These are phyloP conservation scores for Notarius quadriscutis DNA, from an alignment of 2,113 vertebrate genomes.

Conservation along the genomic window DNA sequence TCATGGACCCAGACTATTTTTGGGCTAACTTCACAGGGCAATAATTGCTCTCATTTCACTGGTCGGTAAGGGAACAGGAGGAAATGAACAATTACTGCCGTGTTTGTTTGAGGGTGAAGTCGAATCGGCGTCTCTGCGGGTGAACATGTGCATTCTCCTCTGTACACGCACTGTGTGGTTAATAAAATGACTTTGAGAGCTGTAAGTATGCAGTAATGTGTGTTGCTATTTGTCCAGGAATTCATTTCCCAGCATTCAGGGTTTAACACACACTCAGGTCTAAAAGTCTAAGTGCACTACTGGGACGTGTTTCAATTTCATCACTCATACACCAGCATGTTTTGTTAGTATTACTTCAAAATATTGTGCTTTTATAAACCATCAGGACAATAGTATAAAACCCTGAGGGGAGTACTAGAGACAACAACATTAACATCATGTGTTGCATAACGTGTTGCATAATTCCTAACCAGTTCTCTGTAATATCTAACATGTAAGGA, in stretches of 20 bases:
- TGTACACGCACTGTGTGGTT: constrained; percentile 37
- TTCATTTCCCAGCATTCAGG: neutral
- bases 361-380: neutral
- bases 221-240: constrained; percentile 16
- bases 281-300: neutral
- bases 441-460: neutral
- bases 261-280: neutral
- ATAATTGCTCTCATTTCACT: constrained; percentile 79
- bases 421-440: neutral
- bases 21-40: constrained; percentile 75
- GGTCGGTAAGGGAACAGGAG: constrained; percentile 75
- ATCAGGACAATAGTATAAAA: neutral
- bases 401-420: neutral
- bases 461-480: neutral
- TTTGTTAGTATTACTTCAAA: neutral
- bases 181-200: constrained; percentile 29
- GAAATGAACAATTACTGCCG: constrained; percentile 79
- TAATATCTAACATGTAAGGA: neutral
- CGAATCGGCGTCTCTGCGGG: constrained; percentile 52
- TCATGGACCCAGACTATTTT: constrained; percentile 66
- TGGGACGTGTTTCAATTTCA: neutral
- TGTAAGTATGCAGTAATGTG: constrained; percentile 32
- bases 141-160: constrained; percentile 47
- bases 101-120: constrained; percentile 66
- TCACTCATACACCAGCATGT: neutral